A percentile compares a stretch with the other conserved stretches of the same genome.
phyloP scores from a whole-genome alignment of 2,113 vertebrate genomes.

The Mobula hypostoma region DNA sequence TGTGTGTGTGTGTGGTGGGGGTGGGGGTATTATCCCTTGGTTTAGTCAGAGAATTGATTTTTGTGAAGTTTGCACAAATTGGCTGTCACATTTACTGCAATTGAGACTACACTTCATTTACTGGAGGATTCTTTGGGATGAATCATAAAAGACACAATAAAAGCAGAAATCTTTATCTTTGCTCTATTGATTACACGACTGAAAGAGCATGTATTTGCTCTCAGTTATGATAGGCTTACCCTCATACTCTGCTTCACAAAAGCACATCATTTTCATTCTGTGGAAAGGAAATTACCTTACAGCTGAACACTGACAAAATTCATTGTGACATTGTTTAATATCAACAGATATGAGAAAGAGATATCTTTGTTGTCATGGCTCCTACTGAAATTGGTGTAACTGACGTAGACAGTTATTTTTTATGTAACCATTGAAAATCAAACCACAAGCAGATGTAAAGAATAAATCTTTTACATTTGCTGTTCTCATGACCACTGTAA shows the following conservation, averaged over 20 bases:
- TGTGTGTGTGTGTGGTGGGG: no score
- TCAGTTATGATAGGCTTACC: not conserved
- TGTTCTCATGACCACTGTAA: not conserved
- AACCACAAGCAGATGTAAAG: not conserved
- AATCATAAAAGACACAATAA: no score
- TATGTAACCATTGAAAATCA: not conserved
- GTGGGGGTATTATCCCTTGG: no score
- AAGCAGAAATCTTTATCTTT: not conserved
- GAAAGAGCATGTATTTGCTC: not conserved
- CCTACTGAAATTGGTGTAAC: not conserved
- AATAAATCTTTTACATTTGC: not conserved
- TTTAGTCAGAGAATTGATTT: no score
- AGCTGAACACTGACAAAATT: not conserved
- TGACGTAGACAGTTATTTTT: not conserved
- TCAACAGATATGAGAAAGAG: conserved; percentile 12
- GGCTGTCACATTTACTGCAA: no score
- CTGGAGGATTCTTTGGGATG: no score
- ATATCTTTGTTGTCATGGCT: not conserved
- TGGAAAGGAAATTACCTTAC: conserved; percentile 12
- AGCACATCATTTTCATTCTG: not conserved
- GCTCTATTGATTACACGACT: not conserved
- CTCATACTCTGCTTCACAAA: not conserved
- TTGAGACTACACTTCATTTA: no score
- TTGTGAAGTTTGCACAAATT: no score
- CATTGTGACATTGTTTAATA: not conserved